Base-by-base conservation (phyloP, 2,888 invertebrate species). In the Cenopis cana region DNA sequence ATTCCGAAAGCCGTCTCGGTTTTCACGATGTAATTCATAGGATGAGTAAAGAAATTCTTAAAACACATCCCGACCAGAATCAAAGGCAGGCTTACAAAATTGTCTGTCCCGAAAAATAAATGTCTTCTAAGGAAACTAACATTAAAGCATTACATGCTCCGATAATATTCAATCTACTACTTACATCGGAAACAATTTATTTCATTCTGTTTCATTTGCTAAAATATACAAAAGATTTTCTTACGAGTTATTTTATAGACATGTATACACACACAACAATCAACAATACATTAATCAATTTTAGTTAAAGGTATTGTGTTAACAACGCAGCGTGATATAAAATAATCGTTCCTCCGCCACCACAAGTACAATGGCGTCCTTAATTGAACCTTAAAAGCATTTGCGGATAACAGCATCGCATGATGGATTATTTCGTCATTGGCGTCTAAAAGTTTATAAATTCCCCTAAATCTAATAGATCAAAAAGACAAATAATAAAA, bases 91-190 rank as follows among this genome's bases (percentile, higher is more conserved):
- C 12, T 38, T 1, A 12, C 55, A 55, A 41, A 55, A 29, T 55
- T 65, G 41, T 24, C 41, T 55, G 17, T 17, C 17, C 41, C 55
- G n/a, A 0, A 36, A 52, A 52, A 52, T 36, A 14, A 12, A 0
- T 24, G 11, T 33, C 3, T 49, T 41, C 41, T 17, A 10, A 65
- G 17, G 41, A 55, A 65, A 65, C 55, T 41, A 65, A 65, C 46
- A 41, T 41, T 41, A 55, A 18, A 38, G 55, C 29, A 29, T 65
- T 55, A 55, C 17, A 17, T 24, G 54, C 10, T 41, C n/a, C 38
- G 9, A 9, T 20, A 29, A 50, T 67, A 67, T 67, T 59, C 57
- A 57, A 67, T 67, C 59, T 67, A 36, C 57, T 67, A 50, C 49
- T 67, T 50, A 24, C 24, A 20, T 36, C 38, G 59, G 57, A 36